Percentiles rank a stretch among this genome's conserved stretches.
Evolutionary conservation across 2,888 invertebrate genomes (phyloP).

Genomic region (Panopea generosa): DNA sequence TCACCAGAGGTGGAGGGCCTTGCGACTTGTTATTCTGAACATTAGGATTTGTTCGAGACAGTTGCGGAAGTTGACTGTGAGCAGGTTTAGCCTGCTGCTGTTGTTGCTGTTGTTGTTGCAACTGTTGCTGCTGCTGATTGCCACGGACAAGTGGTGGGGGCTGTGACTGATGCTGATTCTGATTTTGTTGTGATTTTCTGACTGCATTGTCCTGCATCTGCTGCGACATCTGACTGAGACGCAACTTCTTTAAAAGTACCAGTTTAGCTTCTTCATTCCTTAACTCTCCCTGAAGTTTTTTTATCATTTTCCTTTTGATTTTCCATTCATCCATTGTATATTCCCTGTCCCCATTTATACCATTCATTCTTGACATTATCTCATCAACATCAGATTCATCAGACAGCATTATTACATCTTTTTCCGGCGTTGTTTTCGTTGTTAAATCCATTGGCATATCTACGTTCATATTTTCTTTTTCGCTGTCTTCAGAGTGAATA

Average conservation of each 20-base stretch:
- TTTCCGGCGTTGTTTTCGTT: constrained; percentile 61
- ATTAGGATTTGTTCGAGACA: constrained; percentile 67
- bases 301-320: constrained; percentile 68
- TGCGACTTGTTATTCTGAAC: constrained; percentile 42
- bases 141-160: constrained; percentile 55
- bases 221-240: constrained; percentile 91
- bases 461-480: constrained; percentile 76
- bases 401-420: constrained; percentile 77
- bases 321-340: constrained; percentile 63
- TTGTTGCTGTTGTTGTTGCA: constrained; percentile 56
- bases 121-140: constrained; percentile 60
- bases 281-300: constrained; percentile 92
- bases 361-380: constrained; percentile 23
- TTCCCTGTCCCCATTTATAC: constrained; percentile 52
- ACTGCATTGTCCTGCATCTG: constrained; percentile 67
- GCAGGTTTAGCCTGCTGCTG: constrained; percentile 60
- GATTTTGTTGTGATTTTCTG: constrained; percentile 57
- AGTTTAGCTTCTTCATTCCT: constrained; percentile 98
- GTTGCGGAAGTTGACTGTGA: constrained; percentile 76
- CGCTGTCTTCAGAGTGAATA: constrained; percentile 75
- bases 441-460: constrained; percentile 67
- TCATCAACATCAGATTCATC: constrained; percentile 74
- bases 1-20: constrained; percentile 67
- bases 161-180: constrained; percentile 61
- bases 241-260: constrained; percentile 95